phyloP scores from a whole-genome alignment of 2,113 vertebrate genomes.

The Galbula dea region DNA sequence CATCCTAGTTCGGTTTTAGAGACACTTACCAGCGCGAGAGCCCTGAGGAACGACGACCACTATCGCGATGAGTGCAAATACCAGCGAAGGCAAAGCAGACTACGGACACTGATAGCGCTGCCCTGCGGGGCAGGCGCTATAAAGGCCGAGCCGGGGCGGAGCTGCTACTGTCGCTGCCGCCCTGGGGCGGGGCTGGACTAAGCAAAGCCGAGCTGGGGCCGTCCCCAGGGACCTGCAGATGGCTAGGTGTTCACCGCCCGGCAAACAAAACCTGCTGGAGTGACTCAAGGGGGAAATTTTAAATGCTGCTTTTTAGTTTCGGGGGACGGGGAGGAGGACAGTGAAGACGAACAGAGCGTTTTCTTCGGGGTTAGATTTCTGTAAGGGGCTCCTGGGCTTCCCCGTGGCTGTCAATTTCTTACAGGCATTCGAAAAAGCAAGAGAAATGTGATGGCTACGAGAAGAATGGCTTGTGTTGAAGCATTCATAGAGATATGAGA shows the following conservation, averaged over 20 bases:
- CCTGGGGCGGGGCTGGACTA: not conserved
- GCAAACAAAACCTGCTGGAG: fast-evolving
- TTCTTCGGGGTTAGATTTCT: fast-evolving
- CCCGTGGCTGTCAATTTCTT: no score
- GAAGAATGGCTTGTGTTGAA: not conserved
- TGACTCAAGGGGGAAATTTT: not conserved
- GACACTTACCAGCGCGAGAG: constrained; percentile 6
- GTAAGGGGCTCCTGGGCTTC: not conserved
- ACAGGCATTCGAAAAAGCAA: not conserved
- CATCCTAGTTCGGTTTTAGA: fast-evolving
- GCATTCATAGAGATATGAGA: not conserved
- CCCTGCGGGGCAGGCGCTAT: not conserved
- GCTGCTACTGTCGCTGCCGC: not conserved
- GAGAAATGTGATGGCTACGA: not conserved
- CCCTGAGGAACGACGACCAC: no score
- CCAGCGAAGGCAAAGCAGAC: fast-evolving
- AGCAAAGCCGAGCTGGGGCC: no score
- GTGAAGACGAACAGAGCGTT: fast-evolving
- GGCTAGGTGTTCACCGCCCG: fast-evolving
- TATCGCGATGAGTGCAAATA: no score
- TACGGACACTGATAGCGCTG: fast-evolving
- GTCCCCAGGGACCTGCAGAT: not conserved
- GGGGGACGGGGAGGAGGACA: not conserved
- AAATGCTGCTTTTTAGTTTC: not conserved
- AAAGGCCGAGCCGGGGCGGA: not conserved